Base-by-base conservation (phyloP, 2,888 invertebrate genomes). In the Scaeva pyrastri region DNA sequence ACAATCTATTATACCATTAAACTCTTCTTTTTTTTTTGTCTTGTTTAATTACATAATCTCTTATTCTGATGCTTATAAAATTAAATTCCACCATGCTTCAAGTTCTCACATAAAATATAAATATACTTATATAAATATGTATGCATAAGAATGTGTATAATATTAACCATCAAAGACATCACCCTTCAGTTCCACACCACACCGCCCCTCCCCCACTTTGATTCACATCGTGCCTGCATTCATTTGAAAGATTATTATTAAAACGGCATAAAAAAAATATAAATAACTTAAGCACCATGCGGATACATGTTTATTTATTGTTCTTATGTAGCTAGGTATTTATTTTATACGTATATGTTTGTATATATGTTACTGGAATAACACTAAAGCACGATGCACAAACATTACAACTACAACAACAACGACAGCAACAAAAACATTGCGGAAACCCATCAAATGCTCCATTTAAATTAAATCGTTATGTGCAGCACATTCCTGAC, bases 401-500 rank as follows among this genome's bases (percentile, higher is more conserved):
- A 60, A 60, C 39, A 21, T 39, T 11, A 26, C 8, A 31, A 31
- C 31, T 11, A 26, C 8, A 31, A 31, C 31, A 45, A 14, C 45
- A 45, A 16, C 36, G n/a, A 16, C 16, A 66, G 21, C 66, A 39
- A 19, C 48, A 31, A 68, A 21, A 70, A 55, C 66, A 66, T 56
- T 80, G 74, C 80, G 68, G 80, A 74, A 80, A 80, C 62, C 70
- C 56, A 76, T 81, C 76, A 71, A 81, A 81, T 75, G 70, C 56
- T 39, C 76, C 62, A 81, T 81, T 81, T 81, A 81, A 76, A 81
- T 76, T 75, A 81, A 81, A 81, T 64, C 76, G 64, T 66, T 76
- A 75, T 81, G 45, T 71, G 71, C 76, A 56, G 64, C 76, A 56
- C 81, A 81, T 81, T 81, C 81, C 64, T 81, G 71, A 75, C 81